Evolutionary conservation across 2,888 invertebrate species (phyloP), one percentile per base, ranked within the genome.

Genomic region (Masnerella sp.): DNA sequence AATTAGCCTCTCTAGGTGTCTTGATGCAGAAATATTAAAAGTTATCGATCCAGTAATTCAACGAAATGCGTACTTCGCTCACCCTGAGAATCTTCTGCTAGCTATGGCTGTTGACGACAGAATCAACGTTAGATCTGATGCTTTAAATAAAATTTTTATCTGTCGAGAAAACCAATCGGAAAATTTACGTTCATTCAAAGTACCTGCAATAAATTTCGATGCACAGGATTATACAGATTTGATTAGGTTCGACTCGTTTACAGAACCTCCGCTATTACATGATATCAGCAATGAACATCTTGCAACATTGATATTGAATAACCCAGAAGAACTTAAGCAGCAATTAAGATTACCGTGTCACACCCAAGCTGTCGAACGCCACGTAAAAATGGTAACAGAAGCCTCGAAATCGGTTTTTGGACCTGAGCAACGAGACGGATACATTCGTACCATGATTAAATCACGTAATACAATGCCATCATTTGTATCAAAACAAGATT

Each of bases 121-220:
- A 18, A 34, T 22, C 47, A 64, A 54, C 84, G 85, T 47, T 65
- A 89, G 89, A 89, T 89, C 69, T 12, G 49, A 49, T 8, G 49
- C 49, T 18, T 28, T 49, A 9, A 28, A 14, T 3, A 49, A 49
- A 49, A 17, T 49, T 32, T 2, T 15, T 2, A 17, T 30, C 7
- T 25, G 28, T n/a, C 30, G 49, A 49, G 15, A 49, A 30, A 15
- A 28, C 7, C 2, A 17, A 18, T 9, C 15, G n/a, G 4, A 17
- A 1, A 14, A 15, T 15, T 1, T 30, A 8, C 30, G 49, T 4
- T 8, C 9, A 11, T 49, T 49, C 15, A 32, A 17, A 15, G 30
- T 49, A 11, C 49, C 49, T 5, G 17, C 2, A 30, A 14, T 49
- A 9, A 49, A 49, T 49, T 49, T 49, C 34, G 30, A 49, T 1